phyloP scores from a whole-genome alignment of 1,140 invertebrate species.

The Danaus plexippus region DNA sequence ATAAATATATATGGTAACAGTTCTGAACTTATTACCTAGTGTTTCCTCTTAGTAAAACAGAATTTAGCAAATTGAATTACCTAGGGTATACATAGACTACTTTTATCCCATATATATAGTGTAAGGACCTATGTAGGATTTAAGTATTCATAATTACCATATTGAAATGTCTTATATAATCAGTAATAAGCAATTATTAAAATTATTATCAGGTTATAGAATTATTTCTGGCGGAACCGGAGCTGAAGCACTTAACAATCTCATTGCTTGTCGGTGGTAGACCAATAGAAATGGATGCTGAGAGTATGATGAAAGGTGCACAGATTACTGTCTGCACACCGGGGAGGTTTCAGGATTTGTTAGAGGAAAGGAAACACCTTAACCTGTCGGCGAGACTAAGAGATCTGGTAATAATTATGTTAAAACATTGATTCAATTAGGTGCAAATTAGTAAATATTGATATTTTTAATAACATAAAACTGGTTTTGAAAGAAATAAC shows the following conservation, averaged over 20 bases:
- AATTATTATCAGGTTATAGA: constrained; percentile 42
- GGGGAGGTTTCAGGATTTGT: constrained; percentile 90
- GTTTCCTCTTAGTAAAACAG: too few species aligned
- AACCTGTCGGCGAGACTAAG: constrained; percentile 49
- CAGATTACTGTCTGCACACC: constrained; percentile 95
- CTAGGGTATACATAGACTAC: too few species aligned
- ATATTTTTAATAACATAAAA: too few species aligned
- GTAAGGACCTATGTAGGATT: too few species aligned
- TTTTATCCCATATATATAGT: too few species aligned
- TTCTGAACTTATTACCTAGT: too few species aligned
- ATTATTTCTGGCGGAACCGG: constrained; percentile 49
- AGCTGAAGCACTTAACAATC: constrained; percentile 40
- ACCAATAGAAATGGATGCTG: constrained; percentile 82
- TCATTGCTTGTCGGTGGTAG: constrained; percentile 88
- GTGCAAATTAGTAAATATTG: background rate
- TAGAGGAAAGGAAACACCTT: constrained; percentile 70
- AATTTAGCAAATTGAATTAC: too few species aligned
- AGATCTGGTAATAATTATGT: constrained; percentile 34
- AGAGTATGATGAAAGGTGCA: constrained; percentile 75
- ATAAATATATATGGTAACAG: too few species aligned
- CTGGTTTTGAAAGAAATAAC: too few species aligned
- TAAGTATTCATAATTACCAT: too few species aligned
- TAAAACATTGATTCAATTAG: constrained; percentile 10
- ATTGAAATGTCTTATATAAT: too few species aligned
- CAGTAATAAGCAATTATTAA: too few species aligned